Percentiles rank a stretch among this genome's conserved stretches.
These are phyloP conservation scores for Caenorhabditis brenneri DNA, from an alignment of 1,140 invertebrate species.

Conservation along the genomic window DNA sequence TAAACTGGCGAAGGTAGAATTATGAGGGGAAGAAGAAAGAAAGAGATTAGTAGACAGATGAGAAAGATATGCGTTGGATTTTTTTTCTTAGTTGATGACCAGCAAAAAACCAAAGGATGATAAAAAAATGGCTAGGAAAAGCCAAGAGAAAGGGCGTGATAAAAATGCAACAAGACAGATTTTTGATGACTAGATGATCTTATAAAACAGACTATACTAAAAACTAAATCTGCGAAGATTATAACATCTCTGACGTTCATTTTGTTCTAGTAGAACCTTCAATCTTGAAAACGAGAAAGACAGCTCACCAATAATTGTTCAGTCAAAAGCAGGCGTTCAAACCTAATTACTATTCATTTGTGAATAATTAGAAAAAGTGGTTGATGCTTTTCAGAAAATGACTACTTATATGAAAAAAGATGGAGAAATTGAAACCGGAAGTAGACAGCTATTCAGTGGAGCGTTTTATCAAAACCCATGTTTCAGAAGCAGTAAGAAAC, in stretches of 20 bases:
- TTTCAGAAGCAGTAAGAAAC: neutral
- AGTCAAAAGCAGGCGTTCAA: neutral
- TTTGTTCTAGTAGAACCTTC: no score
- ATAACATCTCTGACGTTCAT: no score
- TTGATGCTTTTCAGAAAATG: neutral
- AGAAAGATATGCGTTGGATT: neutral
- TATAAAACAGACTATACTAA: no score
- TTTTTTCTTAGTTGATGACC: neutral
- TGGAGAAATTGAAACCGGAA: no score
- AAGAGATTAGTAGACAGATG: neutral
- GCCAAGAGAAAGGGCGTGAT: neutral
- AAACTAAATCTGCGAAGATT: no score
- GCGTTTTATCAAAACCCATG: neutral
- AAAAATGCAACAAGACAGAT: neutral
- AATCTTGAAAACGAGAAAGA: neutral
- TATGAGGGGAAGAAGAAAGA: neutral
- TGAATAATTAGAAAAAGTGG: neutral
- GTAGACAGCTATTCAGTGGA: no score
- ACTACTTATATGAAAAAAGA: no score
- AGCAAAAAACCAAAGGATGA: neutral
- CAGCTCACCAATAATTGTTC: neutral
- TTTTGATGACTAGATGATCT: neutral
- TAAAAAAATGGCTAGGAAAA: neutral
- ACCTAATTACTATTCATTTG: slow-evolving; percentile 6
- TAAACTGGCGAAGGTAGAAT: neutral